Evolutionary conservation across 2,113 vertebrate species (phyloP).

Genomic region (Herpetotheres cachinnans): DNA sequence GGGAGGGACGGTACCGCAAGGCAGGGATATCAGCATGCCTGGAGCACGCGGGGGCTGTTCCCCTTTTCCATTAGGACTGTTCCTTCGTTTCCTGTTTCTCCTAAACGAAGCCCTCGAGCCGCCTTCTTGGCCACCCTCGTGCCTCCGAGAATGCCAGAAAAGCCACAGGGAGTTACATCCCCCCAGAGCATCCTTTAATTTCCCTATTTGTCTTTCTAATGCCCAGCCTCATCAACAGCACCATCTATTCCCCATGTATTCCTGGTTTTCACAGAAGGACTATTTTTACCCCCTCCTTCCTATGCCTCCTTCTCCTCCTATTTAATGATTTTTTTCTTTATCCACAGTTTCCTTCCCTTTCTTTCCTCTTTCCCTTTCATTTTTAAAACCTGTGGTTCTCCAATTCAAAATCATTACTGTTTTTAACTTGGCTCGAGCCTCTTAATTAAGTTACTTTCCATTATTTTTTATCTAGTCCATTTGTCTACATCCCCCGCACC

Average conservation of each 20-base stretch:
- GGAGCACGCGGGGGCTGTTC: background rate
- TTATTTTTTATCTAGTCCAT: conserved; percentile 72
- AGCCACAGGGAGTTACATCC: conserved; percentile 17
- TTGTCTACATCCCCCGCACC: conserved; percentile 60
- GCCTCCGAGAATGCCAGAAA: conserved; percentile 4
- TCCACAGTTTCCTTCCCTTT: background rate
- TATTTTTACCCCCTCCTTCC: conserved; percentile 25
- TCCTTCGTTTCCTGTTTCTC: background rate
- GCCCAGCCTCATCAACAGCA: background rate
- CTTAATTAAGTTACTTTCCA: conserved; percentile 72
- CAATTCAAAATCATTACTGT: conserved; percentile 50
- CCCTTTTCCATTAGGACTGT: background rate
- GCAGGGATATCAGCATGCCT: background rate
- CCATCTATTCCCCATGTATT: conserved; percentile 15
- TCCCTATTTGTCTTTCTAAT: conserved; percentile 40
- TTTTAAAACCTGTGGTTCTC: conserved; percentile 23
- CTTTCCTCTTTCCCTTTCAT: background rate
- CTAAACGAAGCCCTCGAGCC: conserved; percentile 21
- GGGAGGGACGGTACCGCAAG: fast-evolving
- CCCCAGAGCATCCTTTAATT: conserved; percentile 21
- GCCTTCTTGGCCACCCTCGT: background rate
- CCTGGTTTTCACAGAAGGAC: background rate
- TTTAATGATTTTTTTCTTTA: conserved; percentile 53
- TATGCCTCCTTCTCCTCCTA: conserved; percentile 35
- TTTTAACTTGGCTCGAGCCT: conserved; percentile 54